Conservation (phyloP, 2,113 vertebrate genomes). For the Irena cyanogastra region DNA sequence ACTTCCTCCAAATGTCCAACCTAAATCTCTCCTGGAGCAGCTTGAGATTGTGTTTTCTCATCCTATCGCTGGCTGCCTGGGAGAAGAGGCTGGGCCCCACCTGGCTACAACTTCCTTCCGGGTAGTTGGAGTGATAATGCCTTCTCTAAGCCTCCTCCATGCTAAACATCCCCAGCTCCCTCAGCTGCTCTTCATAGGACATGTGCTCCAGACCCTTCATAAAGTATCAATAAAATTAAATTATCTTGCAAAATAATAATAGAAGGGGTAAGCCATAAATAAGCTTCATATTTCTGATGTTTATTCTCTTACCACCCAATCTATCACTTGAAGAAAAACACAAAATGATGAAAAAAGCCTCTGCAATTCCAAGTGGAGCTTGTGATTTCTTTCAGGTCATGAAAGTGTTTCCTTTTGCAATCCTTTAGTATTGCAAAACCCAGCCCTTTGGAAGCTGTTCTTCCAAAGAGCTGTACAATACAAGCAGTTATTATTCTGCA, state of each 20-base stretch:
- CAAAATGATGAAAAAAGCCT: background rate
- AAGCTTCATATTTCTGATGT: background rate
- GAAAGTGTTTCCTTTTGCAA: background rate
- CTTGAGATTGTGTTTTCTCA: background rate
- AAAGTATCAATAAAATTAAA: background rate
- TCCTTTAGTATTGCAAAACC: background rate
- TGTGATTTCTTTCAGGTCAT: background rate
- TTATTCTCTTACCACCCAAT: background rate
- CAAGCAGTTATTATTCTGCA: background rate
- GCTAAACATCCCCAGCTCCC: background rate
- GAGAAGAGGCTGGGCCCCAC: background rate
- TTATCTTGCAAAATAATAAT: background rate
- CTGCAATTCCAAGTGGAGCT: background rate
- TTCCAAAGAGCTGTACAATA: background rate
- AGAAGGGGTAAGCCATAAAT: background rate
- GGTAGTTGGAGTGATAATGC: background rate
- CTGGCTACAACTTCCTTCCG: background rate
- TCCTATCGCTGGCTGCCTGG: rapidly evolving
- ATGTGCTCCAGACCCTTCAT: background rate
- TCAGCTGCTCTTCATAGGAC: background rate
- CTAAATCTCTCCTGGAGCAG: background rate
- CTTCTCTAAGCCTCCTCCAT: background rate
- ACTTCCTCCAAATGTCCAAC: background rate
- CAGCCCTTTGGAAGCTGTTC: background rate
- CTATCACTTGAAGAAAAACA: background rate